Evolutionary conservation across 2,888 invertebrate species (phyloP).

Genomic region (Frankliniella intonsa): DNA sequence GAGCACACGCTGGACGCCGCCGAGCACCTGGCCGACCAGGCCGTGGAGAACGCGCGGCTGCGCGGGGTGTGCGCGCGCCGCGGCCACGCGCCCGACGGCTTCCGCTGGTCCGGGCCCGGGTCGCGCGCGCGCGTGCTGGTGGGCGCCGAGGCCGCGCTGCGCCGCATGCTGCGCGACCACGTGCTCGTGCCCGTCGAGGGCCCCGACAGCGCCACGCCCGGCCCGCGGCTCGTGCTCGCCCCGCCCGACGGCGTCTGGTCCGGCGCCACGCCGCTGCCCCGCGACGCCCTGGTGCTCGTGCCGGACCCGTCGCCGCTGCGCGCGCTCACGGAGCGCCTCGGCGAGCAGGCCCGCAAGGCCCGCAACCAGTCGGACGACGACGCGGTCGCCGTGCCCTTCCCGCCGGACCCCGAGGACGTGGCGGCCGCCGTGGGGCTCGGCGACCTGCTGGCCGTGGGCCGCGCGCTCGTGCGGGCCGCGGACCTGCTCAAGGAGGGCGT

Average conservation of each 20-base stretch:
- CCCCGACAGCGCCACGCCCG: not conserved
- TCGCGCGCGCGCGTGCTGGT: slow-evolving; percentile 11
- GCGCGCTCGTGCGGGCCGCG: slow-evolving; percentile 31
- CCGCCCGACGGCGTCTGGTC: slow-evolving; percentile 20
- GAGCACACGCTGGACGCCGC: slow-evolving; percentile 7
- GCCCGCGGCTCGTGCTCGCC: not conserved
- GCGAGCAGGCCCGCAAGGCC: not conserved
- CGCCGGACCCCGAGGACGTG: slow-evolving; percentile 3
- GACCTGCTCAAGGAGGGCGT: slow-evolving; percentile 34
- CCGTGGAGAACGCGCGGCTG: slow-evolving; percentile 8
- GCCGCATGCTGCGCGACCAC: slow-evolving; percentile 8
- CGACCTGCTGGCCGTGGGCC: slow-evolving; percentile 8
- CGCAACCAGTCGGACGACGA: not conserved
- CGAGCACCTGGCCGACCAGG: slow-evolving; percentile 4
- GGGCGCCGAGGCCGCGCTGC: slow-evolving; percentile 17
- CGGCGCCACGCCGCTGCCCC: slow-evolving; percentile 29
- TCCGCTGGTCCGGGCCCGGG: not conserved
- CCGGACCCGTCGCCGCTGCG: slow-evolving; percentile 5
- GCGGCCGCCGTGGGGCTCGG: not conserved
- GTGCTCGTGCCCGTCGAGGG: slow-evolving; percentile 3
- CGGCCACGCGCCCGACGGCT: slow-evolving; percentile 20
- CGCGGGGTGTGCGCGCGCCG: slow-evolving; percentile 5
- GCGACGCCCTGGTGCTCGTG: slow-evolving; percentile 19
- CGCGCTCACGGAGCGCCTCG: not conserved
- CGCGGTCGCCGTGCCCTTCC: not conserved